Conservation (phyloP, 2,888 invertebrate species). For the Opisthograptis luteolata region DNA sequence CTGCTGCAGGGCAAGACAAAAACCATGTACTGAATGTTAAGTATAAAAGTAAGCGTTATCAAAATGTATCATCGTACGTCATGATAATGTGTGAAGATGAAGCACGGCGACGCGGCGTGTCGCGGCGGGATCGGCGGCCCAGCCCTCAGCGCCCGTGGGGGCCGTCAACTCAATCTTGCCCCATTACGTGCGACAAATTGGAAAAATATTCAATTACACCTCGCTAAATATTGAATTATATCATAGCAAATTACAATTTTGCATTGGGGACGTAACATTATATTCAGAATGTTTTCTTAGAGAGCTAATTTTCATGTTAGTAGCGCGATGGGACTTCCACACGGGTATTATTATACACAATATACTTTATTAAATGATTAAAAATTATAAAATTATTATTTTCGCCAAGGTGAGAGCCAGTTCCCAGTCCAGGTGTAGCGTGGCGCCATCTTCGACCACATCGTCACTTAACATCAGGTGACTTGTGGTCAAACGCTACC, state of each 20-base stretch:
- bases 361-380: not conserved
- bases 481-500: too few relatives aligned
- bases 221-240: conserved; percentile 83
- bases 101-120: conserved; percentile 25
- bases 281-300: conserved; percentile 25
- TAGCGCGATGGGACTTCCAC: not conserved
- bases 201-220: conserved; percentile 85
- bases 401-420: too few relatives aligned
- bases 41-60: conserved; percentile 37
- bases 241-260: conserved; percentile 81
- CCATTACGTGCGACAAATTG: conserved; percentile 84
- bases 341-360: not conserved
- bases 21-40: too few relatives aligned
- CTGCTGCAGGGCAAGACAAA: too few relatives aligned
- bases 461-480: too few relatives aligned
- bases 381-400: too few relatives aligned
- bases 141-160: conserved; percentile 56
- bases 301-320: conserved; percentile 6
- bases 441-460: too few relatives aligned
- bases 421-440: too few relatives aligned
- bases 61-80: conserved; percentile 29
- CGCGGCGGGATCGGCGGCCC: conserved; percentile 28
- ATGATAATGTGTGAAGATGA: conserved; percentile 55
- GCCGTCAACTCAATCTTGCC: conserved; percentile 83
- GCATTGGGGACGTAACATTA: conserved; percentile 65